Percentiles rank a stretch among this genome's conserved stretches.
Evolutionary conservation across 1,140 invertebrate genomes (phyloP).

Genomic region (Lerema accius): DNA sequence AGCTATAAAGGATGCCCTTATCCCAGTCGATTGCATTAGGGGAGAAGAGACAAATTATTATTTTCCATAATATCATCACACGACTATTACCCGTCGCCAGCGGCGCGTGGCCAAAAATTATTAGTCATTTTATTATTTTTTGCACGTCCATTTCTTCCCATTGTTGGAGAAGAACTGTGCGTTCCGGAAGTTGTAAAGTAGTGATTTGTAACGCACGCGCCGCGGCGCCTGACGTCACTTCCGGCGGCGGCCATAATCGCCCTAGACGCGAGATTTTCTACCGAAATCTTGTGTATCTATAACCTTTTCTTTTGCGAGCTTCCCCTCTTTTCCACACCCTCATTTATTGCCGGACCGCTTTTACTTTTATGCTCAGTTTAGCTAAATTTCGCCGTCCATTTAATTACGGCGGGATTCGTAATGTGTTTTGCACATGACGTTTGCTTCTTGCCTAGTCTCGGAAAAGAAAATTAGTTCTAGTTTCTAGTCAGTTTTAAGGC

Average conservation of each 20-base stretch:
- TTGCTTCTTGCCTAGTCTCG: not conserved
- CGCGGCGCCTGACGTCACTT: slow-evolving; percentile 74
- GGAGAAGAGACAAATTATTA: slow-evolving; percentile 74
- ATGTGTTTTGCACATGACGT: slow-evolving; percentile 32
- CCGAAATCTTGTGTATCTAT: slow-evolving; percentile 51
- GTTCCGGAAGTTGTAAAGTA: slow-evolving; percentile 79
- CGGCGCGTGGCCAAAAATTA: slow-evolving; percentile 70
- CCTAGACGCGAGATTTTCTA: slow-evolving; percentile 44
- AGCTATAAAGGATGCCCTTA: slow-evolving; percentile 31
- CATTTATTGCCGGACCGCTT: slow-evolving; percentile 50
- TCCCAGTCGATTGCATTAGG: slow-evolving; percentile 33
- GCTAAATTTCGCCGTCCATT: slow-evolving; percentile 61
- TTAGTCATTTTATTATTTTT: slow-evolving; percentile 65
- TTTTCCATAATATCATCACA: slow-evolving; percentile 75
- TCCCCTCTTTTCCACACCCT: slow-evolving; percentile 46
- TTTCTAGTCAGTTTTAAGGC: no score
- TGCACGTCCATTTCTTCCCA: slow-evolving; percentile 56
- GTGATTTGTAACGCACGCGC: slow-evolving; percentile 81
- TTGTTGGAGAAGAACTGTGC: slow-evolving; percentile 55
- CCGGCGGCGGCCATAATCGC: slow-evolving; percentile 70
- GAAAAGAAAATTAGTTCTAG: no score
- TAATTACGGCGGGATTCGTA: slow-evolving; percentile 50
- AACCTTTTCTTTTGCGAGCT: slow-evolving; percentile 28
- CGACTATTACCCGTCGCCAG: slow-evolving; percentile 61
- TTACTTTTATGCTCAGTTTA: slow-evolving; percentile 72